Evolutionary conservation across 2,888 invertebrate species (phyloP).

Genomic region (Lamproptera curius): DNA sequence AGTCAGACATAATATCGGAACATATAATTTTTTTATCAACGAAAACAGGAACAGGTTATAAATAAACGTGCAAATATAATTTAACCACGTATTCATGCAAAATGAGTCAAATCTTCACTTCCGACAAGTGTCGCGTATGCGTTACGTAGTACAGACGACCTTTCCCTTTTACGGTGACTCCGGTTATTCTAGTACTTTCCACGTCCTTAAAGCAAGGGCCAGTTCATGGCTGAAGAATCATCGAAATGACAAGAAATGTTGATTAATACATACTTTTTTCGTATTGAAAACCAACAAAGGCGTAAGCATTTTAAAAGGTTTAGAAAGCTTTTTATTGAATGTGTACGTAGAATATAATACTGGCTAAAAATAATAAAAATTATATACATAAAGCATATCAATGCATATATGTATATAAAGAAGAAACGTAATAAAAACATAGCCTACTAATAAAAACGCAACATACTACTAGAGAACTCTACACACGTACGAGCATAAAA

Average conservation of each 20-base stretch:
- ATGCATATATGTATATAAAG: not conserved
- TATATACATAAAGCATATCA: not conserved
- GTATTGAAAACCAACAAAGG: too few relatives aligned
- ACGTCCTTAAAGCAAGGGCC: constrained; percentile 24
- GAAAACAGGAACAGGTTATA: too few relatives aligned
- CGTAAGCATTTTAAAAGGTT: too few relatives aligned
- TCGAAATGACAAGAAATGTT: too few relatives aligned
- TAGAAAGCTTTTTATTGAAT: too few relatives aligned
- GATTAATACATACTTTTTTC: too few relatives aligned
- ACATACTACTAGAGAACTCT: not conserved
- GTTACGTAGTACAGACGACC: constrained; percentile 32
- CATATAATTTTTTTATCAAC: too few relatives aligned
- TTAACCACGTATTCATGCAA: too few relatives aligned
- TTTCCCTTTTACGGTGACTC: constrained; percentile 40
- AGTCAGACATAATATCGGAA: too few relatives aligned
- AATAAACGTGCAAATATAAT: too few relatives aligned
- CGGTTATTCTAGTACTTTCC: constrained; percentile 28
- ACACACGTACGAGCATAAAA: not conserved
- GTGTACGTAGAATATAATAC: not conserved
- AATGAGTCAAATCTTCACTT: too few relatives aligned
- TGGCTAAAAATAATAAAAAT: not conserved
- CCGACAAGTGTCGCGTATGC: too few relatives aligned
- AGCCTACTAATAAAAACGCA: not conserved
- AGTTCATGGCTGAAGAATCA: constrained; percentile 19
- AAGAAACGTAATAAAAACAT: not conserved